Base-by-base conservation (phyloP, 2,113 vertebrate species). In the Elephas maximus region DNA sequence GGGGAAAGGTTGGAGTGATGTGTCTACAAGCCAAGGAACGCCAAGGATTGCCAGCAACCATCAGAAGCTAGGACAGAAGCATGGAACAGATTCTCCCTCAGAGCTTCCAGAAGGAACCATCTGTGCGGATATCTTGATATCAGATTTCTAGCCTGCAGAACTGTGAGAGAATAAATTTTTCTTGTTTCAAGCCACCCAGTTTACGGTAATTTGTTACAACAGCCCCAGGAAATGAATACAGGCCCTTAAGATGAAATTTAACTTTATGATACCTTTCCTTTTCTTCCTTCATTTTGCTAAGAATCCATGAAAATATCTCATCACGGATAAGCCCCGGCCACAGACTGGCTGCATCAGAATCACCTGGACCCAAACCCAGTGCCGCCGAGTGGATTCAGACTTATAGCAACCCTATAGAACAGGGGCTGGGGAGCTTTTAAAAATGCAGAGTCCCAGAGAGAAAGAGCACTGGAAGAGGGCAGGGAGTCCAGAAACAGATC, bases 401-500 rank as follows among this genome's bases (percentile, higher is more conserved):
- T 37, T 37, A 37, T 37, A 37, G 37, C 37, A 37, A 37, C 37
- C 37, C 37, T 37, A 37, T 37, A 37, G 37, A 37, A 37, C 37
- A 37, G 37, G 37, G 37, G 37, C 37, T 37, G 63, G 90, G 63
- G 73, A 82, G 62, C 33, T 80, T 81, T 90, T 63, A 92, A 90
- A 89, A 92, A 57, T 28, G 60, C 77, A 79, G 67, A 79, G 65
- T 81, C 77, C 90, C 85, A 85, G 92, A 92, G 84, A 88, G 86
- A 84, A 78, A 37, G 82, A 88, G 94, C 89, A 79, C 89, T 6
- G 10, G 88, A 76, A 95, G 63, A 44, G 71, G 77, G 92, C 8
- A 65, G 6, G 18, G 44, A 87, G n/a, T 63, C 94, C 92, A 92
- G 92, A 95, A 97, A 96, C 77, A 93, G 90, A 79, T 76, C 62